phyloP scores from a whole-genome alignment of 2,888 invertebrate genomes.

The Drosophila pegasa region DNA sequence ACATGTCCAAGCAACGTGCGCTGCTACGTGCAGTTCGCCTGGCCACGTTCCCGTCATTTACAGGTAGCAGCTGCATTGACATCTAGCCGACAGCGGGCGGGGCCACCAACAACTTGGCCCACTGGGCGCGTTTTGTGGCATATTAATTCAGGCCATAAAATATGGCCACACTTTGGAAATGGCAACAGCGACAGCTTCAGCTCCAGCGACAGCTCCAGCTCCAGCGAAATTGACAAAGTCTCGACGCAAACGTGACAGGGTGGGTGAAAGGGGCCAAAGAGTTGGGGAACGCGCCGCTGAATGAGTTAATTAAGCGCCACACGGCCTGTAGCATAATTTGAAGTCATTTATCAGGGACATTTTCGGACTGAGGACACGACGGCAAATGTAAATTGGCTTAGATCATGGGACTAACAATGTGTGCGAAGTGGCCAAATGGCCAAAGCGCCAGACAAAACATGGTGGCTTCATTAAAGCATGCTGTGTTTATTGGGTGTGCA shows the following conservation, averaged over 20 bases:
- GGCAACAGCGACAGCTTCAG: neutral
- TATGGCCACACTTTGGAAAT: constrained; percentile 74
- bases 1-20: constrained; percentile 39
- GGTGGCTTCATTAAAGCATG: constrained; percentile 52
- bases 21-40: constrained; percentile 4
- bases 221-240: constrained; percentile 51
- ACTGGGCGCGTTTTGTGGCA: constrained; percentile 30
- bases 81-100: constrained; percentile 21
- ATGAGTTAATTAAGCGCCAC: constrained; percentile 83
- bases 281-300: constrained; percentile 52
- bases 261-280: neutral
- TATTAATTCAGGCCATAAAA: constrained; percentile 77
- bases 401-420: constrained; percentile 25
- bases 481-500: constrained; percentile 49
- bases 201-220: neutral
- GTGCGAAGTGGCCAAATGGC: constrained; percentile 12
- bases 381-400: constrained; percentile 60
- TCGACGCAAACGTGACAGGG: constrained; percentile 17
- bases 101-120: constrained; percentile 21
- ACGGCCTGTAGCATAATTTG: constrained; percentile 83
- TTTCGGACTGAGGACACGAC: constrained; percentile 69
- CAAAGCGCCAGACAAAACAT: constrained; percentile 44
- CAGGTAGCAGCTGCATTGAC: constrained; percentile 77
- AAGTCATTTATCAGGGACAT: constrained; percentile 82
- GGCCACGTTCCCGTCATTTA: constrained; percentile 59